These are phyloP conservation scores for Harpagoxenus sublaevis DNA, from an alignment of 2,888 invertebrate species.

Conservation along the genomic window DNA sequence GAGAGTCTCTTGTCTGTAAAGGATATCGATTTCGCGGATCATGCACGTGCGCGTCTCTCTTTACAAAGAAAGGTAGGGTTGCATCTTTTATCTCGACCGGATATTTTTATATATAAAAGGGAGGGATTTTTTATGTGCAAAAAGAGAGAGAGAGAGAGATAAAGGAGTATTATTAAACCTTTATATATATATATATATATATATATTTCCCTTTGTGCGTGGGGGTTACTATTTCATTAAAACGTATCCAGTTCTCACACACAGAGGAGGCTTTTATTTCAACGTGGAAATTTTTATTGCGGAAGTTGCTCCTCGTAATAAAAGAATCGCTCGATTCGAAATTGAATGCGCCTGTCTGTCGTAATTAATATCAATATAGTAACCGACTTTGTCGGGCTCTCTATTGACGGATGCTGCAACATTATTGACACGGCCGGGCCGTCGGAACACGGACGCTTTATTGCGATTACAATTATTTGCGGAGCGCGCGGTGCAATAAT, in stretches of 20 bases:
- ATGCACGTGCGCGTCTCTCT: not conserved
- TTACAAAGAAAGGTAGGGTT: not conserved
- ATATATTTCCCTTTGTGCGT: not conserved
- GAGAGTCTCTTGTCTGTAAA: not conserved
- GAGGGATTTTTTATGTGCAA: not conserved
- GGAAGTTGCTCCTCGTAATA: not conserved
- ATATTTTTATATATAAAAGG: slow-evolving; percentile 23
- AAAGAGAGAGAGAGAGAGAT: not conserved
- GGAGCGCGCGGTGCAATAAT: not conserved
- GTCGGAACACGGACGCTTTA: not conserved
- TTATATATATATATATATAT: not conserved
- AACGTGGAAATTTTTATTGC: not conserved
- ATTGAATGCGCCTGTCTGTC: not conserved
- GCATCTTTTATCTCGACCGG: not conserved
- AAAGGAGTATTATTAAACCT: not conserved
- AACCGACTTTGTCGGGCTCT: not conserved
- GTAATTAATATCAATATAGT: slow-evolving; percentile 5
- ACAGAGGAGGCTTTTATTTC: not conserved
- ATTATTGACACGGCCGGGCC: not conserved
- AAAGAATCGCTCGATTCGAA: not conserved
- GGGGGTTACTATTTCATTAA: slow-evolving; percentile 3
- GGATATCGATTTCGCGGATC: slow-evolving; percentile 9
- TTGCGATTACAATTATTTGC: not conserved
- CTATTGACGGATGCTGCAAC: not conserved
- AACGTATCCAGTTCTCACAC: not conserved